These are phyloP conservation scores for Anguilla rostrata DNA, from an alignment of 2,113 vertebrate genomes.

Conservation along the genomic window DNA sequence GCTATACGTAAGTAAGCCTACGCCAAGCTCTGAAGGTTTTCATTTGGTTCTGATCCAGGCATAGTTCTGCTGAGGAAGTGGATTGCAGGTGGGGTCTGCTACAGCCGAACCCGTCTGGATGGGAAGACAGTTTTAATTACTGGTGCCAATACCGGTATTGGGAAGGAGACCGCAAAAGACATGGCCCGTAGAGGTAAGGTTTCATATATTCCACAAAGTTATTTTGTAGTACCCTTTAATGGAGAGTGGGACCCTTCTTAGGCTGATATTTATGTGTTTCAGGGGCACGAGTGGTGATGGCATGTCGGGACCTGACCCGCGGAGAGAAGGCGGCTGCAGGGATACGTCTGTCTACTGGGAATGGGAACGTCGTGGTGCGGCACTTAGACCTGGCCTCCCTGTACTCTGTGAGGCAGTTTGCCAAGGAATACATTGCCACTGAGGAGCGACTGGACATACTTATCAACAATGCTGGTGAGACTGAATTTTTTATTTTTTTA, in stretches of 20 bases:
- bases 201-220: not conserved
- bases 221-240: not conserved
- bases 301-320: constrained; percentile 65
- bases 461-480: constrained; percentile 70
- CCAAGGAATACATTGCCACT: constrained; percentile 59
- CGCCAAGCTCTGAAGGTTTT: not conserved
- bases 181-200: constrained; percentile 64
- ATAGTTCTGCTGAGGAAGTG: constrained; percentile 55
- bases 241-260: not conserved
- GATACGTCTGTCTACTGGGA: constrained; percentile 57
- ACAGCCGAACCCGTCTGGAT: constrained; percentile 48
- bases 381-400: constrained; percentile 66
- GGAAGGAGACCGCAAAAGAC: constrained; percentile 69
- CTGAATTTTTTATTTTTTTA: no score
- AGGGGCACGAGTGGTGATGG: constrained; percentile 69
- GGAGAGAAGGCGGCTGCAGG: constrained; percentile 56
- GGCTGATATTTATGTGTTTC: constrained; percentile 16
- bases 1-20: not conserved
- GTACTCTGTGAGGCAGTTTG: constrained; percentile 61
- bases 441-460: constrained; percentile 70
- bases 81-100: constrained; percentile 64
- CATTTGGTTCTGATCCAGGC: constrained; percentile 27
- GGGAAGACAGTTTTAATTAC: constrained; percentile 71
- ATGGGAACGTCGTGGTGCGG: constrained; percentile 63
- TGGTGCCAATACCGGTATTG: constrained; percentile 72